These are phyloP conservation scores for Zaprionus gabonicus DNA, from an alignment of 1,140 invertebrate species.

Conservation along the genomic window DNA sequence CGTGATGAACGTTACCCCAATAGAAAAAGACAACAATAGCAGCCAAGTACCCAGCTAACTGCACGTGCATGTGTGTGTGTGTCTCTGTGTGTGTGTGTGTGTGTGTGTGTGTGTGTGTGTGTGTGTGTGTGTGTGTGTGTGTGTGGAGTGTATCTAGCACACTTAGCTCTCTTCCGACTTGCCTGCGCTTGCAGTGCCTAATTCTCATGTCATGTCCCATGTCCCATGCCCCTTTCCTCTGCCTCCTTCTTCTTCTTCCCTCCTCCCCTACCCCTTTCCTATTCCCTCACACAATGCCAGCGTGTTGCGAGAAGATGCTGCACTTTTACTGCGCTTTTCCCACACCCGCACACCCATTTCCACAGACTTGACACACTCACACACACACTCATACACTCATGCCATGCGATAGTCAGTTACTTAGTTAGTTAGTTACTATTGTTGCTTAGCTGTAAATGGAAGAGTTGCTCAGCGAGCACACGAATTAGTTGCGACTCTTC, in stretches of 20 bases:
- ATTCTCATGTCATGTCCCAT: slow-evolving; percentile 75
- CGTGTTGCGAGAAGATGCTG: slow-evolving; percentile 47
- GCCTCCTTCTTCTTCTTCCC: background rate
- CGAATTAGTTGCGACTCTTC: slow-evolving; percentile 36
- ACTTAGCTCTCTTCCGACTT: slow-evolving; percentile 69
- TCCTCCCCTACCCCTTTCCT: background rate
- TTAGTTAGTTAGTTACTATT: slow-evolving; percentile 32
- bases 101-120: background rate
- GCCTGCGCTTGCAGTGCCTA: slow-evolving; percentile 68
- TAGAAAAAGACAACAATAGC: slow-evolving; percentile 43
- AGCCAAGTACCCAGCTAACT: slow-evolving; percentile 7
- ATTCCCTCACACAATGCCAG: slow-evolving; percentile 59
- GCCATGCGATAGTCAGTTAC: slow-evolving; percentile 28
- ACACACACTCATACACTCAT: slow-evolving; percentile 14
- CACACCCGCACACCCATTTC: slow-evolving; percentile 45
- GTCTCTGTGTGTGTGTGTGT: background rate
- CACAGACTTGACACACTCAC: slow-evolving; percentile 42
- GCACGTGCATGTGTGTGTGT: background rate
- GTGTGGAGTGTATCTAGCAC: slow-evolving; percentile 54
- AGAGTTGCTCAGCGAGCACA: slow-evolving; percentile 19
- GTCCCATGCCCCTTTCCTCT: background rate
- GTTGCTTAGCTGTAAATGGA: slow-evolving; percentile 41
- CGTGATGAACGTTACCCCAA: slow-evolving; percentile 81
- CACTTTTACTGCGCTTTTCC: slow-evolving; percentile 68
- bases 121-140: background rate